Evolutionary conservation across 2,888 invertebrate species (phyloP).

Genomic region (Deilephila elpenor): DNA sequence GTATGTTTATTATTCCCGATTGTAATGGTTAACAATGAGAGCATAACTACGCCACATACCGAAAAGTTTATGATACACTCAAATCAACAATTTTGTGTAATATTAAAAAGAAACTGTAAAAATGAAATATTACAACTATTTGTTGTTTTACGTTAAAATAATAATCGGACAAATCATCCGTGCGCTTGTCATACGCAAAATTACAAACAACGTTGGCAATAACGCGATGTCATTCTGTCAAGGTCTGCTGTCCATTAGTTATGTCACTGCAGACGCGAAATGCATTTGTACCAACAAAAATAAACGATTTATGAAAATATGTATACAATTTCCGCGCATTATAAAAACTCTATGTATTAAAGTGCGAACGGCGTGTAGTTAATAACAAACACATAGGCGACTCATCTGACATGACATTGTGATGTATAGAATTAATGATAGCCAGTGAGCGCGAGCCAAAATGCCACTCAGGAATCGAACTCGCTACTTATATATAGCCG

Average conservation of each 20-base stretch:
- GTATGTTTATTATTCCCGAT: no score
- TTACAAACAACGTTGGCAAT: conserved; percentile 6
- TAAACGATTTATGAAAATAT: background rate
- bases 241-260: background rate
- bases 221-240: conserved; percentile 3
- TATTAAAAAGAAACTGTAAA: no score
- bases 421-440: conserved; percentile 23
- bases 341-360: background rate
- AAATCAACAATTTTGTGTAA: no score
- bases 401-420: conserved; percentile 19
- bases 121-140: no score
- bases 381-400: conserved; percentile 11
- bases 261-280: background rate
- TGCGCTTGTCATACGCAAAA: background rate
- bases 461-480: conserved; percentile 20
- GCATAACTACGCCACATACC: no score
- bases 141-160: no score
- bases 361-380: background rate
- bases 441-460: conserved; percentile 12
- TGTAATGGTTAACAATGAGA: no score
- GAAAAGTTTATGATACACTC: no score
- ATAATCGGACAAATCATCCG: background rate
- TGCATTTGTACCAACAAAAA: conserved; percentile 1
- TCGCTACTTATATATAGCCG: conserved; percentile 7
- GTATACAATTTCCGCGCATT: background rate